A percentile compares a stretch with the other conserved stretches of the same genome.
phyloP scores from a whole-genome alignment of 2,888 invertebrate genomes.

The Hylaea fasciaria region DNA sequence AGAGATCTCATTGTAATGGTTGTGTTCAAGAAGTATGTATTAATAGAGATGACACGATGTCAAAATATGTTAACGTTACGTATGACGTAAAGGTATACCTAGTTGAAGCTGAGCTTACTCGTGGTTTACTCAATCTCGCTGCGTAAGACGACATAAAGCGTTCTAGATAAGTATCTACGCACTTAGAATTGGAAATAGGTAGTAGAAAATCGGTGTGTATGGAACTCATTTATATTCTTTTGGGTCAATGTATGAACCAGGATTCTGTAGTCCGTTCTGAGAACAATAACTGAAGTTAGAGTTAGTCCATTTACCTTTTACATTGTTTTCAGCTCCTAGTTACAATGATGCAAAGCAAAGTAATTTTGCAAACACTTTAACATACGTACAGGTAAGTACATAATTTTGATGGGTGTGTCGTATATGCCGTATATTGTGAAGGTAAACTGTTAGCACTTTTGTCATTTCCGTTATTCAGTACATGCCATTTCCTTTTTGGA shows the following conservation, averaged over 20 bases:
- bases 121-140: constrained; percentile 43
- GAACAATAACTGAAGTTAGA: too few species aligned
- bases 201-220: constrained; percentile 24
- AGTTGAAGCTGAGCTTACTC: constrained; percentile 42
- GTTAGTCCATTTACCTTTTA: constrained; percentile 23
- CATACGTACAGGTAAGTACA: too few species aligned
- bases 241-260: constrained; percentile 34
- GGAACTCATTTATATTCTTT: constrained; percentile 35
- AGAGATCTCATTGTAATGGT: constrained; percentile 50
- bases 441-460: constrained; percentile 3
- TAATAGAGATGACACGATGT: constrained; percentile 71
- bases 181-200: constrained; percentile 33
- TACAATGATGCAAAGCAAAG: too few species aligned
- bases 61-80: constrained; percentile 68
- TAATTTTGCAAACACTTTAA: too few species aligned
- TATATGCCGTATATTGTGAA: too few species aligned
- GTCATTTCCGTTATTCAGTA: constrained; percentile 6
- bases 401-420: not conserved
- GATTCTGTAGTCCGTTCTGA: constrained; percentile 29
- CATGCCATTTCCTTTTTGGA: constrained; percentile 11
- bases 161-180: constrained; percentile 29
- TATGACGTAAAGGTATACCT: constrained; percentile 51
- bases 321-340: too few species aligned
- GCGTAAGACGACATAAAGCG: constrained; percentile 38
- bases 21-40: constrained; percentile 48